Evolutionary conservation across 2,113 vertebrate genomes (phyloP), one percentile per base, ranked within the genome.

Genomic region (Mormyrus iriodes): DNA sequence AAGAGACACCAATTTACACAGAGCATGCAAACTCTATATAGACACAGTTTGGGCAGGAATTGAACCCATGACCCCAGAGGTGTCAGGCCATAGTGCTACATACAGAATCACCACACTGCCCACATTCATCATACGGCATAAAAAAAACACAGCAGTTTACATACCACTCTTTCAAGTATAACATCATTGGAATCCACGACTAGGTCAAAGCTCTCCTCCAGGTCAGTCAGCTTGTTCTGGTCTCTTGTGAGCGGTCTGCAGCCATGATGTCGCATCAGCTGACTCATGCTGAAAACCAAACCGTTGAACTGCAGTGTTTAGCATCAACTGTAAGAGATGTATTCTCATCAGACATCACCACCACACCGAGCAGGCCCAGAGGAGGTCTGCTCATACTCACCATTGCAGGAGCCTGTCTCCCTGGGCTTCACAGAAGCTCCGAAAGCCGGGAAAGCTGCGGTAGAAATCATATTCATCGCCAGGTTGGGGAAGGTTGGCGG

Each of bases 401-500:
- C 97, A 97, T 31, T 93, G 95, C 27, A 99, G 92, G 55, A 99
- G 94, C 24, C 88, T 93, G 83, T 98, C 96, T 2, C 97, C 97
- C 91, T 99, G 98, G 0, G 93, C 95, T 42, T 95, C 94, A 92
- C 98, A 99, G 94, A 97, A 99, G 0, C 96, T 95, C 21, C 95
- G 97, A 94, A 99, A 99, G 0, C 96, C 97, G 0, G 97, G 95
- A 92, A 99, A 99, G 93, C 98, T 99, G 58, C 97, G 95, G 92
- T 99, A 99, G 93, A 99, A 98, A 91, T 99, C 98, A 7, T 96
- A 98, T 24, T 99, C 98, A 0, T 99, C 98, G 0, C 98, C 98
- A 2, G 94, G 90, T 92, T 97, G 97, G 13, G 98, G 98, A 0
- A 99, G 94, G 51, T 94, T 92, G 0, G 94, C 96, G 0, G 98